Conservation (phyloP, 2,797 vertebrate species). For the Sebastes itinus region DNA sequence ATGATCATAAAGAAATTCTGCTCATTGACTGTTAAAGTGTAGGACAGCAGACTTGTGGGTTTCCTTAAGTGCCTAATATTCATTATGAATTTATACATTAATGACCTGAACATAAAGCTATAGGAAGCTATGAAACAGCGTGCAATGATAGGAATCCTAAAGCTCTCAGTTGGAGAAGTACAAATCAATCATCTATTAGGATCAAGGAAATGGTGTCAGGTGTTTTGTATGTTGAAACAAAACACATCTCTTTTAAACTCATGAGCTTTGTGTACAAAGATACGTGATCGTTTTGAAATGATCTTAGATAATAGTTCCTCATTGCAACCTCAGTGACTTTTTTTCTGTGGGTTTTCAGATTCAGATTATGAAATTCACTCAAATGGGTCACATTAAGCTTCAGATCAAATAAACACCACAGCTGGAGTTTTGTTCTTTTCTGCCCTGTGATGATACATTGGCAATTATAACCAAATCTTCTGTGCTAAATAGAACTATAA, state of each 20-base stretch:
- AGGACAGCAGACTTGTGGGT: neutral
- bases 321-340: neutral
- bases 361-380: neutral
- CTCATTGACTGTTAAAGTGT: neutral
- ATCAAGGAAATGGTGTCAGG: neutral
- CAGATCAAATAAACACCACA: slow-evolving; percentile 14
- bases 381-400: slow-evolving; percentile 1
- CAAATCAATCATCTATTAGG: neutral
- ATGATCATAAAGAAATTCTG: neutral
- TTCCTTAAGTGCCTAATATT: slow-evolving; percentile 14
- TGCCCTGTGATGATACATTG: slow-evolving; percentile 21
- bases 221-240: neutral
- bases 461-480: slow-evolving; percentile 17
- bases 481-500: slow-evolving; percentile 15
- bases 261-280: neutral
- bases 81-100: slow-evolving; percentile 28
- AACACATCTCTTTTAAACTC: neutral
- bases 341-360: neutral
- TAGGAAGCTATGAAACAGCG: neutral
- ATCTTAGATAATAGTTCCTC: neutral
- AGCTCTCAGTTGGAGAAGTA: neutral
- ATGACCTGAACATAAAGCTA: slow-evolving; percentile 27
- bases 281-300: neutral
- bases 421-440: slow-evolving; percentile 13
- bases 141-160: neutral